phyloP scores from a whole-genome alignment of 1,140 invertebrate species.

The Monomorium pharaonis region DNA sequence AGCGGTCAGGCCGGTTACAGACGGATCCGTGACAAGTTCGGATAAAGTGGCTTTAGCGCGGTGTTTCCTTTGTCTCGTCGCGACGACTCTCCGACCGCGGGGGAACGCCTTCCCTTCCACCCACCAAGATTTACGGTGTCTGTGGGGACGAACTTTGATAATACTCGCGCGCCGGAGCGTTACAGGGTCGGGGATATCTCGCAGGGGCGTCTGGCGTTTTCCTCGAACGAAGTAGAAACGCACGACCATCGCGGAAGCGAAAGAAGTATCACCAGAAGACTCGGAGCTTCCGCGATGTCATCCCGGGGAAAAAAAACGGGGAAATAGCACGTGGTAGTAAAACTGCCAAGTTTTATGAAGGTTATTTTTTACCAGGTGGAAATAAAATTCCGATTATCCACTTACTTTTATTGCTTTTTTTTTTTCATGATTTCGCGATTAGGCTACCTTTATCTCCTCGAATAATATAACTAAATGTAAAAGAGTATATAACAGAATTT shows the following conservation, averaged over 20 bases:
- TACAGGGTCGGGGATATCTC: conserved; percentile 23
- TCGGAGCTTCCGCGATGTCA: neutral
- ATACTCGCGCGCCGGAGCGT: conserved; percentile 45
- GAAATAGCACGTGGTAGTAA: conserved; percentile 16
- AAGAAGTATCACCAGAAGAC: conserved; percentile 52
- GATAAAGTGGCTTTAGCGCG: conserved; percentile 60
- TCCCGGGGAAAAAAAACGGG: neutral
- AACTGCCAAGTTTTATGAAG: neutral
- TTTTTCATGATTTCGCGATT: neutral
- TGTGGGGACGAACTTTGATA: conserved; percentile 69
- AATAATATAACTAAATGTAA: neutral
- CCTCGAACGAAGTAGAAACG: conserved; percentile 27
- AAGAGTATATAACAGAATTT: neutral
- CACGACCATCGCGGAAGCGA: conserved; percentile 12
- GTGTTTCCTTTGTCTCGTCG: conserved; percentile 53
- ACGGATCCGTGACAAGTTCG: conserved; percentile 14
- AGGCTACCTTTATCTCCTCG: too few relatives aligned
- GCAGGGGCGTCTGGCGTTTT: conserved; percentile 14
- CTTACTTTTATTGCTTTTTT: neutral
- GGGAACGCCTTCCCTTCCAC: conserved; percentile 18
- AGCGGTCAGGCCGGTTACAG: conserved; percentile 23
- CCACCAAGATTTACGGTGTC: conserved; percentile 68
- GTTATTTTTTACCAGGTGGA: neutral
- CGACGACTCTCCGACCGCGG: conserved; percentile 29
- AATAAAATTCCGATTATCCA: conserved; percentile 17